phyloP scores from a whole-genome alignment of 1,140 invertebrate species.

The Papilio machaon region DNA sequence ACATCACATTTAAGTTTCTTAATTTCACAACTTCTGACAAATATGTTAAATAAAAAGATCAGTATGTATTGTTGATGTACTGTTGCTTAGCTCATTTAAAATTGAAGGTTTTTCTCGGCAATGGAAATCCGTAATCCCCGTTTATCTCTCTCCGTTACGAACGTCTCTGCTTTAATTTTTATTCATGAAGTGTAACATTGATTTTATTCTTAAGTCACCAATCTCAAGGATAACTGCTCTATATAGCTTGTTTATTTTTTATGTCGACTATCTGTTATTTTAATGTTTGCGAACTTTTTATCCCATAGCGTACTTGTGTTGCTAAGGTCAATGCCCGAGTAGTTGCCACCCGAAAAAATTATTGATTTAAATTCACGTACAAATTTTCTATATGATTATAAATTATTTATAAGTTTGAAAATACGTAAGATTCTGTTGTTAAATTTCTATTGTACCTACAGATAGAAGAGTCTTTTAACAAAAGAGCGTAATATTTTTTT shows the following conservation, averaged over 20 bases:
- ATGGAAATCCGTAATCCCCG: background rate
- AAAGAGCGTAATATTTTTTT: no score
- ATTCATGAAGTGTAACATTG: slow-evolving; percentile 11
- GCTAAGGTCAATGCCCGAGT: background rate
- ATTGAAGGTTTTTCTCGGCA: background rate
- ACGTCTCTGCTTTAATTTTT: background rate
- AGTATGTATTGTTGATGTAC: background rate
- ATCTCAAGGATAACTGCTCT: slow-evolving; percentile 19
- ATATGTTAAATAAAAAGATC: background rate
- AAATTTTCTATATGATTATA: background rate
- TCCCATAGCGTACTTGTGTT: background rate
- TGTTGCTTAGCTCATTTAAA: background rate
- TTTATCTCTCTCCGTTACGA: slow-evolving; percentile 2
- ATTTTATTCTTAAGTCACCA: background rate
- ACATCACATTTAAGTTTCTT: background rate
- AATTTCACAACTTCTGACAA: background rate
- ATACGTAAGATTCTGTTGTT: background rate
- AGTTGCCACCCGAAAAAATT: background rate
- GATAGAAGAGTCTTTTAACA: no score
- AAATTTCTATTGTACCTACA: no score
- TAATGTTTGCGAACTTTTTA: background rate
- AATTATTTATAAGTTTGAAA: background rate
- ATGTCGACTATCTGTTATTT: background rate
- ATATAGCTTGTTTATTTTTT: slow-evolving; percentile 4
- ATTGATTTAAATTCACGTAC: background rate